These are phyloP conservation scores for Sinotaia quadrata DNA, from an alignment of 2,888 invertebrate species.

Conservation along the genomic window DNA sequence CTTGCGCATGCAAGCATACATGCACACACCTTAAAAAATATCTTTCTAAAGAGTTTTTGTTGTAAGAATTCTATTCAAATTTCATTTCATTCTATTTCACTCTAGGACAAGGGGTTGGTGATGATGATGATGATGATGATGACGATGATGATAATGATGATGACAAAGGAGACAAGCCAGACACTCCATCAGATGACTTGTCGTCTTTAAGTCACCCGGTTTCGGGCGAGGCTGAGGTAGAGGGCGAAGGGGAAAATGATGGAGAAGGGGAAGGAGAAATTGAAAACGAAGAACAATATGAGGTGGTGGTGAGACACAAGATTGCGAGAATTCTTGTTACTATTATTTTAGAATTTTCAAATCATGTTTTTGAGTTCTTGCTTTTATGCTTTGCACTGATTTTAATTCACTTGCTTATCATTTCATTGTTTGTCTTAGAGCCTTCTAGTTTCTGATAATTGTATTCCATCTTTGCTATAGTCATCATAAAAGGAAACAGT, in stretches of 20 bases:
- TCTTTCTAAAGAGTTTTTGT: background rate
- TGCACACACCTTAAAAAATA: background rate
- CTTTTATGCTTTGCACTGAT: too few species aligned
- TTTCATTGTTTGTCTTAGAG: too few species aligned
- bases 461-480: too few species aligned
- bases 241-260: slow-evolving; percentile 59
- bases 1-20: background rate
- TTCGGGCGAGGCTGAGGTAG: slow-evolving; percentile 38
- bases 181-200: slow-evolving; percentile 35
- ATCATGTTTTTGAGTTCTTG: too few species aligned
- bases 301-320: slow-evolving; percentile 63
- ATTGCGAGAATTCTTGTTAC: too few species aligned
- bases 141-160: slow-evolving; percentile 70
- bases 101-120: slow-evolving; percentile 71
- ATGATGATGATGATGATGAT: slow-evolving; percentile 75
- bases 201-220: slow-evolving; percentile 27
- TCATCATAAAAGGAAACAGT: too few species aligned
- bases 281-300: slow-evolving; percentile 57
- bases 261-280: slow-evolving; percentile 42
- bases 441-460: too few species aligned
- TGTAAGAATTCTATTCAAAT: background rate
- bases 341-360: too few species aligned
- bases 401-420: too few species aligned
- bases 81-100: background rate
- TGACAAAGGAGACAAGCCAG: slow-evolving; percentile 51